A percentile compares a stretch with the other conserved stretches of the same genome.
Conservation (phyloP, 1,140 invertebrate genomes). For the Meloidogyne floridensis region DNA sequence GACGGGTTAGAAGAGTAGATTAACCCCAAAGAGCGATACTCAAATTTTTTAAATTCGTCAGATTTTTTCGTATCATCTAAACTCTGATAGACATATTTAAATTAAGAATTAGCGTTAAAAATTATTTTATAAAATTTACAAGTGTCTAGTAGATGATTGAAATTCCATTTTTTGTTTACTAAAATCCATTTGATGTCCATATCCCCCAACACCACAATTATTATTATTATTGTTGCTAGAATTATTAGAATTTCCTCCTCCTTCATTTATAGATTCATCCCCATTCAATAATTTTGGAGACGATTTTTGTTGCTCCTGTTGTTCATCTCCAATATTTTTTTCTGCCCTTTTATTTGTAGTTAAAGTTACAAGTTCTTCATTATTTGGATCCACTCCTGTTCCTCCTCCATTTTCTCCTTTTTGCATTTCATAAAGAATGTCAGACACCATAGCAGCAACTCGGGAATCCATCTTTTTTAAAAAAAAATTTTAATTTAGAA, state of each 20-base stretch:
- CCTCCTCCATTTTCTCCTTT: slow-evolving; percentile 12
- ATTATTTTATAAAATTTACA: too few species aligned
- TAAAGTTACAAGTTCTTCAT: neutral
- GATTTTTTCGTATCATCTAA: too few species aligned
- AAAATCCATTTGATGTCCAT: neutral
- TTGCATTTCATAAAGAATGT: slow-evolving; percentile 58
- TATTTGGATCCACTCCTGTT: neutral
- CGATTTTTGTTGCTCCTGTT: neutral
- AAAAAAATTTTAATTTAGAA: neutral
- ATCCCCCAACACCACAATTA: neutral
- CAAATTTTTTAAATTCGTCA: too few species aligned
- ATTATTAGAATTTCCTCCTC: neutral
- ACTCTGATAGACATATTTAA: too few species aligned
- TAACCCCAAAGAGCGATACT: too few species aligned
- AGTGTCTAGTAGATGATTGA: too few species aligned
- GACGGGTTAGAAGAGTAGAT: too few species aligned
- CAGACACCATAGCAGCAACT: slow-evolving; percentile 61
- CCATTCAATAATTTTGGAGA: slow-evolving; percentile 1
- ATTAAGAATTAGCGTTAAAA: too few species aligned
- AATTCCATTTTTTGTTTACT: neutral
- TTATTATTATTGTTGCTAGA: neutral
- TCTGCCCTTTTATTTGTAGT: neutral
- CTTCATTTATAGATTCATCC: slow-evolving; percentile 1
- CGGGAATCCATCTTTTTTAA: slow-evolving; percentile 62
- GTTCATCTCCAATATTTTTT: neutral